Base-by-base conservation (phyloP, 2,113 vertebrate genomes). In the Sphyrna mokarran region DNA sequence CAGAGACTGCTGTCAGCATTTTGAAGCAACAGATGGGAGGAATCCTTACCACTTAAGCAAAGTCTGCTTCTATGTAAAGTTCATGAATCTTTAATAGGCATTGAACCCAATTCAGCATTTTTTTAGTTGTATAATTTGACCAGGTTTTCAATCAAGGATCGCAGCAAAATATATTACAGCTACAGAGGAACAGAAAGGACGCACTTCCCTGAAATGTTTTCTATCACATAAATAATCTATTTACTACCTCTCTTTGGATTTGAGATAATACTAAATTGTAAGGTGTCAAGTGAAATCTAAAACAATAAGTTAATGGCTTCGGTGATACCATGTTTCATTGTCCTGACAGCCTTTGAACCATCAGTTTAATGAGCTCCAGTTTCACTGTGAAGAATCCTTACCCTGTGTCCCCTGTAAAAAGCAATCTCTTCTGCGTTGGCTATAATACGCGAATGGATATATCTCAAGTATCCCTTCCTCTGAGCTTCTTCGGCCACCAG, bases 391-490 rank as follows among this genome's bases (percentile, higher is more conserved):
- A 94, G 48, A 91, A 78, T 58, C 85, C 98, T 97, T 98, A 99
- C 99, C 98, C 98, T 99, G 96, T 99, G 99, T n/a, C 99, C 99
- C 96, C 98, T 97, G 97, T 99, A 99, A 97, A 99, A 99, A 29
- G 99, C 99, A 1, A 99, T 99, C 96, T 99, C 99, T 96, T 99
- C 99, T 0, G 99, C 99, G 0, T 99, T 99, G 96, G 99, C 98
- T 40, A 99, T 99, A 96, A 99, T 99, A 95, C 99, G 98, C 0
- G 99, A 99, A 97, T 99, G 99, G 96, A 99, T 98, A 48, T 99
- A 99, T 66, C 99, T 98, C 97, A 99, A 97, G 93, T 99, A 98
- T 33, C 99, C 99, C 96, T 99, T 99, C 96, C 98, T 98, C 23
- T 99, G 98, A 0, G 99, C 99, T 97, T 99, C 99, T 97, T 99